A percentile compares a stretch with the other conserved stretches of the same genome.
Evolutionary conservation across 2,797 vertebrate species (phyloP).

Genomic region (Phaenicophaeus curvirostris): DNA sequence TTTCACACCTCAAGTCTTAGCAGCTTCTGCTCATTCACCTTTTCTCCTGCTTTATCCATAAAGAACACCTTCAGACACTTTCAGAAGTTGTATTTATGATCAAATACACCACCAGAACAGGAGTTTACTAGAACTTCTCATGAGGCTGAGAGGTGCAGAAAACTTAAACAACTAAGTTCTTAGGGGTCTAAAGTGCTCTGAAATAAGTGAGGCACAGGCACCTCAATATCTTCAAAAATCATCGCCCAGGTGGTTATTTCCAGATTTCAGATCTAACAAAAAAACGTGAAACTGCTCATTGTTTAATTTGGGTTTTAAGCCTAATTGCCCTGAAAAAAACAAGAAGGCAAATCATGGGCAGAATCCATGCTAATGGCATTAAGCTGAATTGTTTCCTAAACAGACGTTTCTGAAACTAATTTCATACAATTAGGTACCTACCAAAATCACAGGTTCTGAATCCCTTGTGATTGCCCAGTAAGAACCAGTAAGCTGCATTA

Average conservation of each 20-base stretch:
- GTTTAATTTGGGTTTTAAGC: neutral
- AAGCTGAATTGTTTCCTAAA: neutral
- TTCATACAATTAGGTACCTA: neutral
- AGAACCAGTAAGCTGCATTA: neutral
- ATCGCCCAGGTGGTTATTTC: accelerated
- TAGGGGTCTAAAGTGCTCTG: neutral
- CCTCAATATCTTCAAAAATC: neutral
- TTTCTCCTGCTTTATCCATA: neutral
- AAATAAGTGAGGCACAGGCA: neutral
- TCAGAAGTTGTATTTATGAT: neutral
- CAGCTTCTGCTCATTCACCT: neutral
- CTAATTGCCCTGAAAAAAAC: neutral
- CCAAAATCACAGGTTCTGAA: neutral
- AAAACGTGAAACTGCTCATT: neutral
- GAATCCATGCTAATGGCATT: neutral
- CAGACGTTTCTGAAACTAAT: neutral
- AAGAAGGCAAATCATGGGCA: neutral
- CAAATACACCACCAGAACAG: neutral
- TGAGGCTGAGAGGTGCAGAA: neutral
- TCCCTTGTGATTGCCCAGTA: neutral
- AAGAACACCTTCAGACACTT: neutral
- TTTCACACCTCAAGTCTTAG: no score
- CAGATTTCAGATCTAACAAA: neutral
- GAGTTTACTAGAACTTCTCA: neutral
- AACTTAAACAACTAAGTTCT: neutral